These are phyloP conservation scores for Phataginus tricuspis DNA, from an alignment of 2,797 vertebrate genomes.

Conservation along the genomic window DNA sequence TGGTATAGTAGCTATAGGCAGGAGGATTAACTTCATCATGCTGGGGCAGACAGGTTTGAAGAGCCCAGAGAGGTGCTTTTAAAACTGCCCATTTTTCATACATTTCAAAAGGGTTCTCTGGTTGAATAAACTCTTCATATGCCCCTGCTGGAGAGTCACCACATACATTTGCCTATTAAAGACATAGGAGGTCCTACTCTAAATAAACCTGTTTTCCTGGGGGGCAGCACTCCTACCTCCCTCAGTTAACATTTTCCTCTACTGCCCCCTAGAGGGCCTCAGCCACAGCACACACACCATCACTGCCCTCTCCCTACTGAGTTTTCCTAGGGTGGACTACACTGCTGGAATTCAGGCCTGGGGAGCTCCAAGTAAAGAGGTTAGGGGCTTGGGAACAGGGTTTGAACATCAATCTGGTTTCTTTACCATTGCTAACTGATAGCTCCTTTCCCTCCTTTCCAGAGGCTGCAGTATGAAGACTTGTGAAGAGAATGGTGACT, in stretches of 20 bases:
- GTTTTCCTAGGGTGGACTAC: not conserved
- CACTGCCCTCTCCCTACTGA: fast-evolving
- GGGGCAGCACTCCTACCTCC: not conserved
- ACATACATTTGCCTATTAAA: not conserved
- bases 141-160: not conserved
- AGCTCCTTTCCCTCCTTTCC: not conserved
- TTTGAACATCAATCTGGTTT: not conserved
- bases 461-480: not conserved
- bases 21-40: not conserved
- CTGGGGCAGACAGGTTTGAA: not conserved
- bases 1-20: not conserved
- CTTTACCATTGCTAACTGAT: not conserved
- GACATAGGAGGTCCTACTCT: not conserved
- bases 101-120: not conserved
- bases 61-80: not conserved
- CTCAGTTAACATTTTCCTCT: not conserved
- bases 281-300: not conserved
- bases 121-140: not conserved
- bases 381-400: not conserved
- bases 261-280: not conserved
- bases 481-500: not conserved
- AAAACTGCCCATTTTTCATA: not conserved
- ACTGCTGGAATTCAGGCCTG: not conserved
- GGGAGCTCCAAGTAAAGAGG: not conserved
- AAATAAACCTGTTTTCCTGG: not conserved